Conservation (phyloP, 2,113 vertebrate genomes). For the Cyanistes caeruleus region DNA sequence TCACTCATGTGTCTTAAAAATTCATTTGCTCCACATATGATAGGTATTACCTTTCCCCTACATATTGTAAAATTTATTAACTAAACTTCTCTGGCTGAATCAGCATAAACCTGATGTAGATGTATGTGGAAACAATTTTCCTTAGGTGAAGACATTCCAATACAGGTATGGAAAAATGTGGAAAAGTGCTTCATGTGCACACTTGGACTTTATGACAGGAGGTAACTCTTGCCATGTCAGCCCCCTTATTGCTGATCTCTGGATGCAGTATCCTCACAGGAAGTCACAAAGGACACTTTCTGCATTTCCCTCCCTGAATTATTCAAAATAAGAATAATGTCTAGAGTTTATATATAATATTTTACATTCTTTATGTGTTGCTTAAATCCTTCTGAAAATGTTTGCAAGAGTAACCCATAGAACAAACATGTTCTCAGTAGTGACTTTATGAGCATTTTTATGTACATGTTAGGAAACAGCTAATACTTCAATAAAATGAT, state of each 20-base stretch:
- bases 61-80: neutral
- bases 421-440: neutral
- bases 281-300: neutral
- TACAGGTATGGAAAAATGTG: neutral
- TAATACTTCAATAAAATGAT: neutral
- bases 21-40: neutral
- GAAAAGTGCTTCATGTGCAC: neutral
- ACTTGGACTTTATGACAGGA: neutral
- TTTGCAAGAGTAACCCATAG: neutral
- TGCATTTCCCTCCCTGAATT: neutral
- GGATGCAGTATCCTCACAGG: no score
- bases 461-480: neutral
- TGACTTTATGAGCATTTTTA: neutral
- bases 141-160: neutral
- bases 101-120: neutral
- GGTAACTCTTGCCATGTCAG: neutral
- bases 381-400: neutral
- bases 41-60: neutral
- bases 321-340: neutral
- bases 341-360: neutral
- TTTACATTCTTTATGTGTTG: neutral
- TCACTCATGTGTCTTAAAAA: neutral
- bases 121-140: neutral
- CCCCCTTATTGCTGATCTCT: fast-evolving
- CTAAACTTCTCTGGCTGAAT: neutral